Evolutionary conservation across 1,140 invertebrate genomes (phyloP), one percentile per base, ranked within the genome.

Genomic region (Chionoecetes opilio): DNA sequence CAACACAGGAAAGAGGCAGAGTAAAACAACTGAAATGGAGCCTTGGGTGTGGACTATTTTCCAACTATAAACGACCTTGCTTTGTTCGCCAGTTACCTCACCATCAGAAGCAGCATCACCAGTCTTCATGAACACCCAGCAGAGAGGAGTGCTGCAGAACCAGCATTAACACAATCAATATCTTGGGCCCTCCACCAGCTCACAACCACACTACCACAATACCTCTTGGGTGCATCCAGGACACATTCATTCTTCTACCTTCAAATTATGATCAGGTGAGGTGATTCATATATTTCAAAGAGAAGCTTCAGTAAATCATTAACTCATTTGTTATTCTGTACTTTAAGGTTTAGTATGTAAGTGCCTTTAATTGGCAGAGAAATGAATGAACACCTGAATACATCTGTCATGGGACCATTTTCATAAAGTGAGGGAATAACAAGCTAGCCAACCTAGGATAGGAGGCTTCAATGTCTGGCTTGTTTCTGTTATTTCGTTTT

Each of bases 131-230:
- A 29, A 26, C 9, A 46, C 38, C 31, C 63, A 75, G 63, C 63
- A 75, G 63, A 75, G 63, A 75, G 63, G n/a, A 75, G 63, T 75
- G 63, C 63, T 75, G 63, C 21, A 75, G 63, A 26, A 31, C 29
- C 37, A 26, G n/a, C 53, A 31, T 29, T 6, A 31, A 41, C 31
- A 53, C 21, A 53, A 53, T 31, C 37, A 31, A 14, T 90, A 35
- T 29, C n/a, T 53, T 46, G 38, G 88, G 41, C 38, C 41, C 88
- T 53, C n/a, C 34, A 90, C 88, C 86, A 90, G 88, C 38, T 53
- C 63, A 75, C 21, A 21, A 75, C 21, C 63, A n/a, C 11, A 11
- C 9, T n/a, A 75, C 41, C 5, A 5, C 63, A n/a, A 6, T n/a
- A 26, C 63, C 21, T 21, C 63, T n/a, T 75, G 63, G 11, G 21